These are phyloP conservation scores for Yponomeuta plumbellus DNA, from an alignment of 2,888 invertebrate genomes.

Conservation along the genomic window DNA sequence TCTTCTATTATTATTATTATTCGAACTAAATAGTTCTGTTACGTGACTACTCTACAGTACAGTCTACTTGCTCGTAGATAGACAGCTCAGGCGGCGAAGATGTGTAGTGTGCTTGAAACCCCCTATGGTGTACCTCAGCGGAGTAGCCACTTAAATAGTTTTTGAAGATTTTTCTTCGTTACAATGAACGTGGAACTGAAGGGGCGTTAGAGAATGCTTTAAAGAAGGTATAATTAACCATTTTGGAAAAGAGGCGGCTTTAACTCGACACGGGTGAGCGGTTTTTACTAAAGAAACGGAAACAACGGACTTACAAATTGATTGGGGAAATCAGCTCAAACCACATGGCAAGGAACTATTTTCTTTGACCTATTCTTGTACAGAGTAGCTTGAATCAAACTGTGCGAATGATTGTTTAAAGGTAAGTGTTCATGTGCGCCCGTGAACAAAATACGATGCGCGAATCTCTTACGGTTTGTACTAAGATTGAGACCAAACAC, in stretches of 20 bases:
- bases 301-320: background rate
- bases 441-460: background rate
- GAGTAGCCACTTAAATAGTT: slow-evolving; percentile 3
- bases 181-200: slow-evolving; percentile 1
- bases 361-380: background rate
- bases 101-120: slow-evolving; percentile 4
- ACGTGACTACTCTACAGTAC: too few species aligned
- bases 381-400: background rate
- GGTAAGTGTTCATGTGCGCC: background rate
- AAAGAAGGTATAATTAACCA: background rate
- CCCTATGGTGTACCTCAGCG: slow-evolving; percentile 13
- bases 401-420: background rate
- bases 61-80: background rate
- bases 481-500: background rate
- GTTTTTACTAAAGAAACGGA: background rate
- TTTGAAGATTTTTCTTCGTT: slow-evolving; percentile 14
- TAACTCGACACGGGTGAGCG: background rate
- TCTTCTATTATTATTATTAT: too few species aligned
- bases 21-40: too few species aligned
- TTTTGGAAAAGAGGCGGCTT: background rate
- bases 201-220: background rate
- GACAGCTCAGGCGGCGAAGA: background rate
- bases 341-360: background rate
- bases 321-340: slow-evolving; percentile 11
- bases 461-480: background rate